Conservation (phyloP, 1,140 invertebrate genomes). For the Pseudomyrmex cubaensis region DNA sequence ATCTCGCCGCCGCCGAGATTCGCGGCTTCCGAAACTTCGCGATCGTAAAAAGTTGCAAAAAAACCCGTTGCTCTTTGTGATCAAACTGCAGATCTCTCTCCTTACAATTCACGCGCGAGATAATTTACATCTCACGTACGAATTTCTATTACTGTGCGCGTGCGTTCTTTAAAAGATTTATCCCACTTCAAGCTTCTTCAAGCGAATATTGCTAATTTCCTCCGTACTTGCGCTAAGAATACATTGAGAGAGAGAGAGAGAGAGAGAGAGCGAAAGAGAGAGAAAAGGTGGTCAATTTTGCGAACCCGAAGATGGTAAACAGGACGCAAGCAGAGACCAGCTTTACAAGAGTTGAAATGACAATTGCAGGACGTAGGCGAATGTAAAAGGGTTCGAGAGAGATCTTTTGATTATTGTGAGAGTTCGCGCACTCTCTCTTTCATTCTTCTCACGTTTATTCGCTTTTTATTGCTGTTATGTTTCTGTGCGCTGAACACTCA, state of each 20-base stretch:
- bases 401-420: background rate
- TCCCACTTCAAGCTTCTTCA: no score
- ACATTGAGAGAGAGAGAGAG: background rate
- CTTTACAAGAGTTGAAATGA: constrained; percentile 50
- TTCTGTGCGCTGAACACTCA: background rate
- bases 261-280: background rate
- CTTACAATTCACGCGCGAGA: background rate
- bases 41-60: background rate
- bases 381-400: constrained; percentile 56
- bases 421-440: background rate
- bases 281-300: no score
- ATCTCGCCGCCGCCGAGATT: background rate
- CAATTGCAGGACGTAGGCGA: constrained; percentile 56
- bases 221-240: background rate
- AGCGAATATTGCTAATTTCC: background rate
- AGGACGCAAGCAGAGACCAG: no score
- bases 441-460: background rate
- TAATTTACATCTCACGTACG: no score
- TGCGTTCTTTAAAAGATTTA: background rate
- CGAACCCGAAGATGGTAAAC: no score
- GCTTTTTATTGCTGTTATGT: background rate
- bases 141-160: no score
- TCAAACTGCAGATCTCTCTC: background rate
- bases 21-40: background rate
- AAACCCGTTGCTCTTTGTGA: background rate